Conservation (phyloP, 2,888 invertebrate genomes). For the Plagodis dolabraria region DNA sequence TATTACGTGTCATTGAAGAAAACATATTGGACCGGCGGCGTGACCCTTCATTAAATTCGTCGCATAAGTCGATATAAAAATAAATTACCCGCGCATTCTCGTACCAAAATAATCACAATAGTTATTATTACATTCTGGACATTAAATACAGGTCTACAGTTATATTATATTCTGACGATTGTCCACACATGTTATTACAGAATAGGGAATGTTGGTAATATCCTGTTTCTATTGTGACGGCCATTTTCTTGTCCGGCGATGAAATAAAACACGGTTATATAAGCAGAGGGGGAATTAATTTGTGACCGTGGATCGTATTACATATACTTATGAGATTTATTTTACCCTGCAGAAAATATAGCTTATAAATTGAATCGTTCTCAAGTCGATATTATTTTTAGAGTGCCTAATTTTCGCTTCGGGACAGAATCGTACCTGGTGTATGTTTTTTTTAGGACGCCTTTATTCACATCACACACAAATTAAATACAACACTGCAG, state of each 20-base stretch:
- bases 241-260: conserved; percentile 32
- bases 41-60: too few species aligned
- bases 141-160: conserved; percentile 53
- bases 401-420: background rate
- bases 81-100: background rate
- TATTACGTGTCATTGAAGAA: too few species aligned
- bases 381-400: background rate
- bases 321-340: conserved; percentile 4
- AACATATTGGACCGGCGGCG: too few species aligned
- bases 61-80: too few species aligned
- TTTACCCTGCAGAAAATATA: background rate
- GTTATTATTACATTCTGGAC: conserved; percentile 49
- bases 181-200: conserved; percentile 60
- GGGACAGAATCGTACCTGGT: too few species aligned
- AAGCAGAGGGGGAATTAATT: conserved; percentile 18
- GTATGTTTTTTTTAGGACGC: too few species aligned
- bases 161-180: conserved; percentile 62
- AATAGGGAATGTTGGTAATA: conserved; percentile 45
- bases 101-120: conserved; percentile 49
- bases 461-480: too few species aligned
- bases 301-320: conserved; percentile 10
- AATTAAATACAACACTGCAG: too few species aligned
- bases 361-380: conserved; percentile 27
- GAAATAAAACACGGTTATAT: conserved; percentile 30
- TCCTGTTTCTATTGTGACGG: conserved; percentile 55